Percentiles rank a stretch among this genome's conserved stretches.
Conservation (phyloP, 2,113 vertebrate genomes). For the Pitta sordida region DNA sequence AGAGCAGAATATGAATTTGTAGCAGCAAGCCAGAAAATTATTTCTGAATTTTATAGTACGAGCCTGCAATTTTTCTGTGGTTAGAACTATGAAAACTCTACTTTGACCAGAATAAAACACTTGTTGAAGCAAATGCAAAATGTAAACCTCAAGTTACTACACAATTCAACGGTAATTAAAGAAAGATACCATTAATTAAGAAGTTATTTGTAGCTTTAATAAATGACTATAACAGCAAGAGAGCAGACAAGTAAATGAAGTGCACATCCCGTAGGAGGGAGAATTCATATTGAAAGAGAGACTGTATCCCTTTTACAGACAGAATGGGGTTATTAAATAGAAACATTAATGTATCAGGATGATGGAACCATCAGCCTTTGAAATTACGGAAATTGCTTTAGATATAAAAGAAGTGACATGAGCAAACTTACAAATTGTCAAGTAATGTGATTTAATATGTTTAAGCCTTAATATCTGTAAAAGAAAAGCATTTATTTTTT, state of each 20-base stretch:
- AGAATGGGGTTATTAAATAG: not conserved
- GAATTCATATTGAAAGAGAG: not conserved
- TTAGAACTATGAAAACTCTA: not conserved
- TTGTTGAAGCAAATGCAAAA: not conserved
- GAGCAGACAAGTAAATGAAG: not conserved
- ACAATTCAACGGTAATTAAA: not conserved
- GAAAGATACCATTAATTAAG: not conserved
- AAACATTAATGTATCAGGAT: not conserved
- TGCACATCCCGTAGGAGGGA: not conserved
- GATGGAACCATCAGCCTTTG: not conserved
- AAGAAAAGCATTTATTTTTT: not conserved
- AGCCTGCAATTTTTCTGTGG: not conserved
- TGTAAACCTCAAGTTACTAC: not conserved
- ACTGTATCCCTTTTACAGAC: not conserved
- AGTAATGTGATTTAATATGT: not conserved
- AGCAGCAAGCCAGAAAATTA: not conserved
- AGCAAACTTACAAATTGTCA: not conserved
- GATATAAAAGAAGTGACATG: not conserved
- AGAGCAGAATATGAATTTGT: not conserved
- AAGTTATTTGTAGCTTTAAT: not conserved
- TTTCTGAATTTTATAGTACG: not conserved
- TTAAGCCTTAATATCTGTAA: not conserved
- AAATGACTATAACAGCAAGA: not conserved
- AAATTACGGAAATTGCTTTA: not conserved
- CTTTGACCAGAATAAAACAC: not conserved